Evolutionary conservation across 2,113 vertebrate species (phyloP).

Genomic region (Columba janthina): DNA sequence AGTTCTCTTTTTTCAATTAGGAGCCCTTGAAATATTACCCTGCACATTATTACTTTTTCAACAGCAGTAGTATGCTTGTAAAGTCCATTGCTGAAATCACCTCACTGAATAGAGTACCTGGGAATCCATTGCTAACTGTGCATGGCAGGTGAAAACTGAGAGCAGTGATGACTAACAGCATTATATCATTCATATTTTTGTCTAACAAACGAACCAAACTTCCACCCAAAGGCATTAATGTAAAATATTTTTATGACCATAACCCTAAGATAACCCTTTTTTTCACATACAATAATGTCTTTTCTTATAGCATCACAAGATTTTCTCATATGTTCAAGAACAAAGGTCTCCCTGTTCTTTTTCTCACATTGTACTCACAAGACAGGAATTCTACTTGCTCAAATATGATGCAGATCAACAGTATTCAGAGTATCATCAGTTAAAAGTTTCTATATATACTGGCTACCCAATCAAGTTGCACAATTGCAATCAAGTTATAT

Average conservation of each 20-base stretch:
- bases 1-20: constrained; percentile 2
- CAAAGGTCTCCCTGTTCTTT: neutral
- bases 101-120: neutral
- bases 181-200: rapidly evolving
- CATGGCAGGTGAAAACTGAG: neutral
- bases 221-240: neutral
- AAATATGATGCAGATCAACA: neutral
- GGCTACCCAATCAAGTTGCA: neutral
- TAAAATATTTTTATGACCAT: neutral
- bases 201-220: neutral
- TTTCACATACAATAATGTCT: neutral
- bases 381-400: neutral
- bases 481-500: neutral
- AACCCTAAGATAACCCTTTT: neutral
- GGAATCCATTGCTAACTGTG: neutral
- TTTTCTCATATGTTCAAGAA: neutral
- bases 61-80: neutral
- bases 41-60: neutral
- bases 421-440: neutral
- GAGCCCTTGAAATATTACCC: neutral
- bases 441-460: neutral
- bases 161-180: neutral
- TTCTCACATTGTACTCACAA: neutral
- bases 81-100: neutral
- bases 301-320: neutral